A percentile compares a stretch with the other conserved stretches of the same genome.
Conservation (phyloP, 2,888 invertebrate species). For the Argyresthia goedartella region DNA sequence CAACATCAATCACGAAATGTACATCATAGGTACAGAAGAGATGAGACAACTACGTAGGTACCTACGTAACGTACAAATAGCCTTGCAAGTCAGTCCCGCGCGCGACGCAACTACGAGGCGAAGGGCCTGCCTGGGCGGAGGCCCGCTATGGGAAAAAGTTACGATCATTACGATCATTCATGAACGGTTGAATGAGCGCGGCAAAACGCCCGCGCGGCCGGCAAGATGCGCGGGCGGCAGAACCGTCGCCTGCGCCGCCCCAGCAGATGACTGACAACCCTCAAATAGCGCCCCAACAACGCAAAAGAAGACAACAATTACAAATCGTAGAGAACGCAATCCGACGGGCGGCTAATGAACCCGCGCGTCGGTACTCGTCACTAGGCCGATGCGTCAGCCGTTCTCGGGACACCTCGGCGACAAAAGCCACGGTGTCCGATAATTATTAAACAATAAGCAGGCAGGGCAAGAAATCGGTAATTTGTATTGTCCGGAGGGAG, state of each 20-base stretch:
- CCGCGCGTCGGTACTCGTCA: slow-evolving; percentile 50
- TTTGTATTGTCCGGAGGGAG: slow-evolving; percentile 59
- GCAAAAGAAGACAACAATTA: background rate
- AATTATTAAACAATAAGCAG: slow-evolving; percentile 69
- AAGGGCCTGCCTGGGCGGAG: slow-evolving; percentile 19
- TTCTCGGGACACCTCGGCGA: slow-evolving; percentile 38
- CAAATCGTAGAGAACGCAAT: background rate
- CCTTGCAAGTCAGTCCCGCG: background rate
- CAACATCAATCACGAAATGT: background rate
- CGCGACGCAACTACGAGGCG: slow-evolving; percentile 14
- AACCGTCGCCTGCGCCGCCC: background rate
- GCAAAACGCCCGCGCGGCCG: slow-evolving; percentile 42
- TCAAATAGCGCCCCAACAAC: background rate
- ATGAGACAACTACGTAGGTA: background rate
- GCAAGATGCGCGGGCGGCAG: slow-evolving; percentile 10
- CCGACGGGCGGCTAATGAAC: slow-evolving; percentile 56
- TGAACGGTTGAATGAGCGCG: slow-evolving; percentile 59
- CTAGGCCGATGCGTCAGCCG: slow-evolving; percentile 18
- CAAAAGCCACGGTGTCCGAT: slow-evolving; percentile 53
- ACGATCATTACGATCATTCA: slow-evolving; percentile 61
- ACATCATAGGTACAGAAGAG: background rate
- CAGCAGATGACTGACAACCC: background rate
- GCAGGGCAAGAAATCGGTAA: slow-evolving; percentile 66
- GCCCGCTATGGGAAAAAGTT: slow-evolving; percentile 63
- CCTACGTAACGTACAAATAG: background rate